phyloP scores from a whole-genome alignment of 2,797 vertebrate species.

The Hyperoplus immaculatus region DNA sequence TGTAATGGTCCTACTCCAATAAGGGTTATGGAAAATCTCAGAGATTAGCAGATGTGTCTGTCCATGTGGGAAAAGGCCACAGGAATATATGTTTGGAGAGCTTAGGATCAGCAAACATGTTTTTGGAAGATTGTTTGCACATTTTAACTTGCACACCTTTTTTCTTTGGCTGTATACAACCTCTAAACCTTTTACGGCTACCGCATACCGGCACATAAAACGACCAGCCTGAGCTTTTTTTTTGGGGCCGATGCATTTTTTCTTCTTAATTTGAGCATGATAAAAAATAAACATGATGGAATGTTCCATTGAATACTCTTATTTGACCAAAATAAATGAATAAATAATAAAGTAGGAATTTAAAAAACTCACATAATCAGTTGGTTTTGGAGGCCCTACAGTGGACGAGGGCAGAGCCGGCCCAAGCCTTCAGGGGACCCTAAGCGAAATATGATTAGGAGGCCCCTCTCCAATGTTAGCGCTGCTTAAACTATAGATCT shows the following conservation, averaged over 20 bases:
- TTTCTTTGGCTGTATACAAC: conserved; percentile 37
- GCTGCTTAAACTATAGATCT: too few relatives aligned
- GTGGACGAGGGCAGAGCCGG: neutral
- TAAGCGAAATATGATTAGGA: too few relatives aligned
- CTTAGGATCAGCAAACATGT: neutral
- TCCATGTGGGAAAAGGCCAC: neutral
- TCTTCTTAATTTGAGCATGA: neutral
- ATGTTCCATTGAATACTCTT: neutral
- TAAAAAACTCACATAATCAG: neutral
- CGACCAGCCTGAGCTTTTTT: neutral
- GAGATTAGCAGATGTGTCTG: conserved; percentile 35
- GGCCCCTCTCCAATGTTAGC: too few relatives aligned
- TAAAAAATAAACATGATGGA: neutral
- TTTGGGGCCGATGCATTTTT: too few relatives aligned
- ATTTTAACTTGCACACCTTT: conserved; percentile 25
- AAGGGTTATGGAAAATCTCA: conserved; percentile 23
- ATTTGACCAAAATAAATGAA: neutral
- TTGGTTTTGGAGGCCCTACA: neutral
- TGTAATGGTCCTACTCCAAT: conserved; percentile 1
- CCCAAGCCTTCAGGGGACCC: too few relatives aligned
- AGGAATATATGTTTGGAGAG: conserved; percentile 9
- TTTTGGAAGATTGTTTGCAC: conserved; percentile 17
- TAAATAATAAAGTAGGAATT: neutral
- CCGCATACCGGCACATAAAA: conserved; percentile 17
- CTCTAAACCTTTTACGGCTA: conserved; percentile 22